These are phyloP conservation scores for Cosmia trapezina DNA, from an alignment of 2,888 invertebrate genomes.

Conservation along the genomic window DNA sequence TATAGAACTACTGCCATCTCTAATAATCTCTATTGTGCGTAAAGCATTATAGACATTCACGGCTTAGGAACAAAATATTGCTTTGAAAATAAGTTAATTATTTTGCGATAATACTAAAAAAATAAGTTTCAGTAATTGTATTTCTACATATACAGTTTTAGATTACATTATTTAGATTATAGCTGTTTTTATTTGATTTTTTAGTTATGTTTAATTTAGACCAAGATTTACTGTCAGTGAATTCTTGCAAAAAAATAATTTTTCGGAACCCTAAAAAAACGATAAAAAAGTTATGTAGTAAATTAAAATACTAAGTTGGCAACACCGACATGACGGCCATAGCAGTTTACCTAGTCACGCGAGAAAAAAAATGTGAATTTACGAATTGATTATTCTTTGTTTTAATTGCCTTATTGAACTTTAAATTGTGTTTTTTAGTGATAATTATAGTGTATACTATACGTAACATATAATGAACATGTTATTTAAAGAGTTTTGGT, in stretches of 20 bases:
- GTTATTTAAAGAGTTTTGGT: constrained; percentile 46
- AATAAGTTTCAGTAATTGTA: background rate
- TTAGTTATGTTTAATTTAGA: background rate
- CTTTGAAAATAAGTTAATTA: background rate
- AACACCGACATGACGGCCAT: constrained; percentile 78
- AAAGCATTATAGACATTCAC: too few relatives aligned
- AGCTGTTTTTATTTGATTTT: background rate
- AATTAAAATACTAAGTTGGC: constrained; percentile 60
- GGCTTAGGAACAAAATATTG: too few relatives aligned
- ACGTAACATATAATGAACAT: constrained; percentile 26
- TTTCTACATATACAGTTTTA: background rate
- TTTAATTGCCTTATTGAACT: constrained; percentile 57
- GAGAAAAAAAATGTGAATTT: constrained; percentile 79
- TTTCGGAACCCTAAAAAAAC: constrained; percentile 1
- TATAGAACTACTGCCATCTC: too few relatives aligned
- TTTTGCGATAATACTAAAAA: background rate
- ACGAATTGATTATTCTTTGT: constrained; percentile 64
- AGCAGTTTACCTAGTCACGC: constrained; percentile 76
- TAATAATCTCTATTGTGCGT: background rate
- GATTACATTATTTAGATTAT: background rate
- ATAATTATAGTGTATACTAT: constrained; percentile 25
- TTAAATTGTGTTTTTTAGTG: constrained; percentile 45
- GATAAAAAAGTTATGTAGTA: background rate
- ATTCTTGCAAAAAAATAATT: constrained; percentile 18
- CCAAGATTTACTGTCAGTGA: background rate